Base-by-base conservation (phyloP, 2,113 vertebrate genomes). In the Microcebus griseorufus region DNA sequence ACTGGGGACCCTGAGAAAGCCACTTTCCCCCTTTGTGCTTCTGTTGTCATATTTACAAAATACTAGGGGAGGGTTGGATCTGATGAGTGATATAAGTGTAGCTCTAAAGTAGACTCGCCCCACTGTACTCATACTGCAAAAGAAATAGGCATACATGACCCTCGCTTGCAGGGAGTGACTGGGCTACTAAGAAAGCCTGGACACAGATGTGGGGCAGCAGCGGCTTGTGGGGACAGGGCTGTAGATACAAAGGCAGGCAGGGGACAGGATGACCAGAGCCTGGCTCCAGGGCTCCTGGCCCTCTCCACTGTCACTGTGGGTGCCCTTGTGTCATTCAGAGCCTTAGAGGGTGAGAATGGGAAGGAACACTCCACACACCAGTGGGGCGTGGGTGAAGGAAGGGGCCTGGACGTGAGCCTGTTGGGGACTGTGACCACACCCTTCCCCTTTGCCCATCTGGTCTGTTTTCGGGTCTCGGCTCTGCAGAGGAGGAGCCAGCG, bases 221-320 rank as follows among this genome's bases (percentile, higher is more conserved):
- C 27, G 58, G 39, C 17, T 10, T 37, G 14, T 51, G 58, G 42
- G 70, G 51, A n/a, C 23, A 10, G 37, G 55, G 39, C 62, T 60
- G 27, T 12, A 39, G 73, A n/a, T 5, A 14, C 16, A 25, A 3
- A 1, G 23, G 0, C 8, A 17, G 22, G 22, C 1, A 17, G 10
- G 23, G 51, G 3, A 6, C 32, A 0, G 18, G 22, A 3, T 9
- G 45, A 58, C 32, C 17, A 34, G 45, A 55, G 14, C 18, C 3
- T 1, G 16, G 13, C 22, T 48, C 51, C 29, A 23, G 70, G 48
- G 37, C 39, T 51, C 83, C 78, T 8, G 55, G 53, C 48, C 34
- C 72, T 58, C 53, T 34, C 17, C 51, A 23, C 11, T 73, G 12
- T 48, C 37, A 14, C 12, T 73, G 10, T 39, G 67, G 76, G 58